phyloP scores from a whole-genome alignment of 1,140 invertebrate species.

The Charaxes varanes region DNA sequence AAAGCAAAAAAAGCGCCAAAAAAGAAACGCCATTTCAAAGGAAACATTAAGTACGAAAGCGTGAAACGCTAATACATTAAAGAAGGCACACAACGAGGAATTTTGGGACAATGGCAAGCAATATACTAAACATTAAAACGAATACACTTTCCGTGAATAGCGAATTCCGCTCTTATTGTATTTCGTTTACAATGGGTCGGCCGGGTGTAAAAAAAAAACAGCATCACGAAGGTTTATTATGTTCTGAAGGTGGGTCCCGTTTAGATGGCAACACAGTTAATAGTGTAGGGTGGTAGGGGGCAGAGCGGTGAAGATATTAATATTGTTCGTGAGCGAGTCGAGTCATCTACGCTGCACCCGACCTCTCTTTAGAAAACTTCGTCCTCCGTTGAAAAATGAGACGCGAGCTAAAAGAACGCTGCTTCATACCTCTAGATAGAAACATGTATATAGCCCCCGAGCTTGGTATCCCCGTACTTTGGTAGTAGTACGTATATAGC shows the following conservation, averaged over 20 bases:
- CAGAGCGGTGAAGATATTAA: slow-evolving; percentile 13
- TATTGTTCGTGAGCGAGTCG: slow-evolving; percentile 5
- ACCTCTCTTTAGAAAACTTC: neutral
- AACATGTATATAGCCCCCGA: no score
- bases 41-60: no score
- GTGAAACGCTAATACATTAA: no score
- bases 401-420: no score
- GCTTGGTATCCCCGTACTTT: no score
- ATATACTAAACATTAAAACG: slow-evolving; percentile 38
- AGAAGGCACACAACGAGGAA: no score
- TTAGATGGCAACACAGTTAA: slow-evolving; percentile 9
- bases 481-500: no score
- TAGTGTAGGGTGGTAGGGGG: slow-evolving; percentile 9
- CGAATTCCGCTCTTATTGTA: slow-evolving; percentile 51
- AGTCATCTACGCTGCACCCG: slow-evolving; percentile 2
- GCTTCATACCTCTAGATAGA: no score
- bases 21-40: no score
- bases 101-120: slow-evolving; percentile 32
- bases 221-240: slow-evolving; percentile 33
- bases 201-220: slow-evolving; percentile 36
- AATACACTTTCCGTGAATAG: slow-evolving; percentile 49
- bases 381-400: slow-evolving; percentile 3
- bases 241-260: slow-evolving; percentile 21
- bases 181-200: slow-evolving; percentile 45
- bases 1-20: no score